These are phyloP conservation scores for Lamellibrachia luymesi DNA, from an alignment of 1,140 invertebrate genomes.

Conservation along the genomic window DNA sequence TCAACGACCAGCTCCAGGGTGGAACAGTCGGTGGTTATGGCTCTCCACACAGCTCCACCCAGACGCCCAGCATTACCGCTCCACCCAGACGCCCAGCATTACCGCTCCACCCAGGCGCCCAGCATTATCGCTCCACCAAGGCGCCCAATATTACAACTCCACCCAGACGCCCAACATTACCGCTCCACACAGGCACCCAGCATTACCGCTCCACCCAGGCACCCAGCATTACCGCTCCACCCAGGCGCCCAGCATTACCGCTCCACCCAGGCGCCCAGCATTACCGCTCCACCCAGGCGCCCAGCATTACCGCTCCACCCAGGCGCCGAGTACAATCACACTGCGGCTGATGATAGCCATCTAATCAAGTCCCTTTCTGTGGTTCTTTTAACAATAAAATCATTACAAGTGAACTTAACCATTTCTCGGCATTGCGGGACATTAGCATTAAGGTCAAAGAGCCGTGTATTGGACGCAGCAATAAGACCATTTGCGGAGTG, in stretches of 20 bases:
- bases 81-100: background rate
- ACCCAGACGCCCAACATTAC: too few species aligned
- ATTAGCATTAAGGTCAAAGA: background rate
- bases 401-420: background rate
- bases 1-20: background rate
- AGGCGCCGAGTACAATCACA: background rate
- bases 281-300: too few species aligned
- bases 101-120: background rate
- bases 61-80: background rate
- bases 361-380: background rate
- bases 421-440: background rate
- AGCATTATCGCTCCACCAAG: background rate
- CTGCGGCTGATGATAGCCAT: background rate
- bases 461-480: background rate
- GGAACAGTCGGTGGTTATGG: background rate
- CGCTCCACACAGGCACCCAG: too few species aligned
- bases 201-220: too few species aligned
- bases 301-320: background rate
- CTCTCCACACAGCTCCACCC: background rate
- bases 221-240: too few species aligned
- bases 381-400: background rate
- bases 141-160: background rate
- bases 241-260: too few species aligned
- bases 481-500: background rate
- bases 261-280: too few species aligned